Base-by-base conservation (phyloP, 1,140 invertebrate species). In the Cotesia glomerata region DNA sequence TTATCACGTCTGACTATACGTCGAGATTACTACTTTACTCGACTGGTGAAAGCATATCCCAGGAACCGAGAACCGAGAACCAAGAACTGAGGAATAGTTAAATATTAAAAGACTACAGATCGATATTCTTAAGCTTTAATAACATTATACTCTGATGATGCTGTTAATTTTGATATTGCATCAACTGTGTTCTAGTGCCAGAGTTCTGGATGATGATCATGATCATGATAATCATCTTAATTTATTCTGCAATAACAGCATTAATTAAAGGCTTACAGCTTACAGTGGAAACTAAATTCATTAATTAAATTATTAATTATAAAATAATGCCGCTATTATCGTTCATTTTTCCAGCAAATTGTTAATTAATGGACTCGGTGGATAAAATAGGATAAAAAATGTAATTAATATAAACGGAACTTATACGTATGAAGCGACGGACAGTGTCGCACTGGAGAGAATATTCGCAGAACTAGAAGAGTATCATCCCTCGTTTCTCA, bases 361-460 rank as follows among this genome's bases (percentile, higher is more conserved):
- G 18, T 5, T 26, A 61, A 32, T 32, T 61, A 32, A 34, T 26
- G 58, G 9, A 34, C 13, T 39, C 5, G 11, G 69, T 62, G 34
- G 18, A 35, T 5, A 32, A 69, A 71, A 71, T 45, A 13, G 36
- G 35, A 35, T 59, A 13, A 36, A 63, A 66, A 65, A 70, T 36
- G n/a, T 34, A 63, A 11, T 69, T 39, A 26, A 26, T 26, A 26
- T 26, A 16, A 18, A 74, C 71, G 74, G 66, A 72, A 76, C 76
- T 77, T 75, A 73, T 73, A 77, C 77, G 76, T 77, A 51, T 71
- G 58, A 70, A 80, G 74, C 80, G 77, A 78, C 80, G 79, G 78
- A 73, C 77, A 78, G 71, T 74, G 79, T 81, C 75, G 75, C 78
- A 83, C 81, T 83, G 81, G 63, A 73, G 73, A 39, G 45, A 58